Evolutionary conservation across 1,140 invertebrate genomes (phyloP), one percentile per base, ranked within the genome.

Genomic region (Orius insidiosus): DNA sequence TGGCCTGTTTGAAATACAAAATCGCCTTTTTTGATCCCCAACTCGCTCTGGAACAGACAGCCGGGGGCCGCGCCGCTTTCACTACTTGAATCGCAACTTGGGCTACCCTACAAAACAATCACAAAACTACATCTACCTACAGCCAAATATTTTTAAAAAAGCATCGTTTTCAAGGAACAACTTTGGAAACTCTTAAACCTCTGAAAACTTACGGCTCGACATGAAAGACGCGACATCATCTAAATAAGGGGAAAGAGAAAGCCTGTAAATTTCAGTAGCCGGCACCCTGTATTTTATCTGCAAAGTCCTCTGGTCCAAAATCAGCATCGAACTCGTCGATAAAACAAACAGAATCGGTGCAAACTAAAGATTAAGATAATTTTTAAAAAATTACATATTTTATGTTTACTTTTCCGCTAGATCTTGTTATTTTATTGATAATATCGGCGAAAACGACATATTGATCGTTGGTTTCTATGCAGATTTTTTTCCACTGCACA

Each of bases 391-490:
- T 24, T 24, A 4, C 3, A 24, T n/a, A 50, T 47, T n/a, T n/a
- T n/a, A n/a, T n/a, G n/a, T n/a, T n/a, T 62, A 84, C 82, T 68
- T 85, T 85, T 57, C 81, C 82, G 61, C 77, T 80, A 42, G 77
- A 78, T 31, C 81, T 65, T 37, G 81, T 76, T 47, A 88, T 79
- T 69, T 88, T 88, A 61, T 83, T 83, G 48, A 87, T 80, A 53
- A 86, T 78, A 67, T 89, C 85, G 38, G 85, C 85, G 68, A 89
- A 90, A 11, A 89, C 82, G 48, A 89, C 78, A 63, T 85, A 84
- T 55, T 82, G 78, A 64, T 88, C 83, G 53, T 77, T 76, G 11
- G 72, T 78, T 55, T 80, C 75, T 18, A 71, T 59, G 51, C 75
- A 75, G 40, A 79, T 71, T 62, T 80, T 79, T 56, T 80, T 79